Conservation (phyloP, 2,797 vertebrate species). For the Anas acuta region DNA sequence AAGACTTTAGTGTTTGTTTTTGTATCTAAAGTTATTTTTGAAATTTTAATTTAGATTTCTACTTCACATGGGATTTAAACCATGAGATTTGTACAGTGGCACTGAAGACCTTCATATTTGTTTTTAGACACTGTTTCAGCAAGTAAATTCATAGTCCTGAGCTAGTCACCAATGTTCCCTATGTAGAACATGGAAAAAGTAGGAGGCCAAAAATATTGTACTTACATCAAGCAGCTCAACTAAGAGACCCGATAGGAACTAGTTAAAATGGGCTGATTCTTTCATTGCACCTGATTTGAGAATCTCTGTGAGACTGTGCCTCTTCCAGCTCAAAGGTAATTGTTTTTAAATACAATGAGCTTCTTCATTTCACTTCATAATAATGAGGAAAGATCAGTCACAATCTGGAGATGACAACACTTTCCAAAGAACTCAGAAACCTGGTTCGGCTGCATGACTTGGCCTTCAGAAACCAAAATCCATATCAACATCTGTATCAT, state of each 20-base stretch:
- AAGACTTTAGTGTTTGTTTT: background rate
- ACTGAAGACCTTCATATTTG: background rate
- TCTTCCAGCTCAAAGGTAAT: background rate
- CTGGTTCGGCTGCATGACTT: background rate
- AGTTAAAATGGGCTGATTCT: background rate
- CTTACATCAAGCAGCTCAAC: background rate
- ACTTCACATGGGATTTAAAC: background rate
- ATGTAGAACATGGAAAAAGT: background rate
- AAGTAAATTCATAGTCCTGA: background rate
- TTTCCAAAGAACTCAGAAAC: background rate
- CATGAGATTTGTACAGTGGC: background rate
- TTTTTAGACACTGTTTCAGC: background rate
- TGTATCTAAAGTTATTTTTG: background rate
- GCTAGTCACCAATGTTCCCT: background rate
- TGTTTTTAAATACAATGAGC: background rate
- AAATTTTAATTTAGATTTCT: background rate
- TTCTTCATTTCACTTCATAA: background rate
- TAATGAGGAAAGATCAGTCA: background rate
- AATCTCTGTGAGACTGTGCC: background rate
- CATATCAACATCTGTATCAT: too few relatives aligned
- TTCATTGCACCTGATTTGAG: background rate
- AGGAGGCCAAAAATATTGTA: background rate
- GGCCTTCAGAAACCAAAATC: background rate
- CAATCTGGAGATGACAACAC: accelerated
- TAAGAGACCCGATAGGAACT: background rate